Percentiles rank a stretch among this genome's conserved stretches.
Evolutionary conservation across 2,113 vertebrate species (phyloP).

Genomic region (Epinephelus fuscoguttatus): DNA sequence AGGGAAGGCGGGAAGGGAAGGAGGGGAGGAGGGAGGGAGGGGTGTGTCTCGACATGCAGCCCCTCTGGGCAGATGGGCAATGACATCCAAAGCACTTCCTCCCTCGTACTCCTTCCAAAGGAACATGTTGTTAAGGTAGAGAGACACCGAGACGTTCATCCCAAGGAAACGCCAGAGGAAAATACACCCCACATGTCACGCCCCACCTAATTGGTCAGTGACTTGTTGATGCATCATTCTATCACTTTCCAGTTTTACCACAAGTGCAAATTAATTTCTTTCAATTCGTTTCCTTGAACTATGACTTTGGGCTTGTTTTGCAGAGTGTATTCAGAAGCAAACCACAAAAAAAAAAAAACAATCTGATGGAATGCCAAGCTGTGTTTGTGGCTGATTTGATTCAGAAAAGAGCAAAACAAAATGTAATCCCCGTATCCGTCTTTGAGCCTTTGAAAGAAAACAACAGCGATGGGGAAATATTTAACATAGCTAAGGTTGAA

Average conservation of each 20-base stretch:
- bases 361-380: neutral
- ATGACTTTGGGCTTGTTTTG: slow-evolving; percentile 10
- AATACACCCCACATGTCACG: slow-evolving; percentile 8
- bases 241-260: slow-evolving; percentile 45
- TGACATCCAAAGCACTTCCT: slow-evolving; percentile 82
- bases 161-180: slow-evolving; percentile 41
- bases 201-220: slow-evolving; percentile 17
- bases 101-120: slow-evolving; percentile 33
- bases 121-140: slow-evolving; percentile 55
- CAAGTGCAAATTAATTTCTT: slow-evolving; percentile 36
- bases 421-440: slow-evolving; percentile 37
- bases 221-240: slow-evolving; percentile 46
- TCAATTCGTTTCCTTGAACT: slow-evolving; percentile 20
- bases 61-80: slow-evolving; percentile 78
- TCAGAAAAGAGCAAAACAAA: slow-evolving; percentile 44
- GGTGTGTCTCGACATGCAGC: slow-evolving; percentile 77
- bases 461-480: slow-evolving; percentile 66
- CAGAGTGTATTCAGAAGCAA: neutral
- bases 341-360: neutral
- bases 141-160: slow-evolving; percentile 50
- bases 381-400: slow-evolving; percentile 3
- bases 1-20: slow-evolving; percentile 49
- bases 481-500: slow-evolving; percentile 75
- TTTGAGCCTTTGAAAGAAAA: slow-evolving; percentile 3
- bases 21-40: slow-evolving; percentile 28